Evolutionary conservation across 2,888 invertebrate species (phyloP).

Genomic region (Amblyjoppa proteus): DNA sequence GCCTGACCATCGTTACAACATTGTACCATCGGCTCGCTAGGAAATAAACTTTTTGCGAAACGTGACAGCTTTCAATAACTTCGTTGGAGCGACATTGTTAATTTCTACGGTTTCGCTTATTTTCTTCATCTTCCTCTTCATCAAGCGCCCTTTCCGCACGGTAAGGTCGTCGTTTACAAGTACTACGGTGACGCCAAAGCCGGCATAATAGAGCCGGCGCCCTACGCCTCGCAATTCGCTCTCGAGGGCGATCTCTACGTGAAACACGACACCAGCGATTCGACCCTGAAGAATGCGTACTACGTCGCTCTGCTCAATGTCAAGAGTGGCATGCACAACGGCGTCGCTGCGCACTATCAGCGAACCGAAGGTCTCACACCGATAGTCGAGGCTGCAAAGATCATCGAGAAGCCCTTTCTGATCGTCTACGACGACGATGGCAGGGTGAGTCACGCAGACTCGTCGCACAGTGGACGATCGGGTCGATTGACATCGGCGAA

Average conservation of each 20-base stretch:
- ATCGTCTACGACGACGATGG: conserved; percentile 74
- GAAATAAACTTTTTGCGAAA: not conserved
- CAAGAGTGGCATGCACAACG: conserved; percentile 81
- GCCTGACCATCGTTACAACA: too few species aligned
- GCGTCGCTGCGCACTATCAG: conserved; percentile 68
- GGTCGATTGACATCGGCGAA: too few species aligned
- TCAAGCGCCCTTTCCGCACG: conserved; percentile 84
- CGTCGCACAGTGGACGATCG: not conserved
- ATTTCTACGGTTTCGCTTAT: not conserved
- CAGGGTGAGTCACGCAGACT: conserved; percentile 65
- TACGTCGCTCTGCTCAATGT: conserved; percentile 79
- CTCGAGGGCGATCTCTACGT: conserved; percentile 82
- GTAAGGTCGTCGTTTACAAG: conserved; percentile 84
- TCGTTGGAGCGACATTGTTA: not conserved
- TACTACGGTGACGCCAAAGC: conserved; percentile 83
- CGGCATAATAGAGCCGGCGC: conserved; percentile 80
- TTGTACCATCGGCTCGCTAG: too few species aligned
- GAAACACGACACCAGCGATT: conserved; percentile 74
- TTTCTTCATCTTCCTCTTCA: not conserved
- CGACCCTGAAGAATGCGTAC: conserved; percentile 75
- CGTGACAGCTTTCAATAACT: not conserved
- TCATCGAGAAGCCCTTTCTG: conserved; percentile 76
- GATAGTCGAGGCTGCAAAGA: conserved; percentile 69
- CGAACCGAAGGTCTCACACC: conserved; percentile 60
- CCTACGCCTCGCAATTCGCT: conserved; percentile 80